Evolutionary conservation across 1,140 invertebrate genomes (phyloP).

Genomic region (Bombus picipes): DNA sequence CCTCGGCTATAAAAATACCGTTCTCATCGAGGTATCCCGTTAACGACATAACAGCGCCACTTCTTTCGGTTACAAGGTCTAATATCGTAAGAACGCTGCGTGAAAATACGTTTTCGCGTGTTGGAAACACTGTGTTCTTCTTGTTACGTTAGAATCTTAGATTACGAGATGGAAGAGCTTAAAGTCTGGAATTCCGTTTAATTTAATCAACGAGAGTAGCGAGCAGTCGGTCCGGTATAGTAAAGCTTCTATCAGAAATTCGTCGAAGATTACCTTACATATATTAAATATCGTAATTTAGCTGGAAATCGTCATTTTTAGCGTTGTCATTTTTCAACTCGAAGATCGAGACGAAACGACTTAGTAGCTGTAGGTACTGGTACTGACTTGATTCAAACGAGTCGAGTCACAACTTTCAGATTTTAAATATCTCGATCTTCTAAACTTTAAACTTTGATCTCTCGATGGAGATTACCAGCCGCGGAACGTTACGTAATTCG

Average conservation of each 20-base stretch:
- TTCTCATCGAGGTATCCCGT: conserved; percentile 33
- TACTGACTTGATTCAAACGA: neutral
- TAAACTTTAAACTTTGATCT: neutral
- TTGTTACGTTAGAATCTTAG: neutral
- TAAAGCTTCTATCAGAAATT: neutral
- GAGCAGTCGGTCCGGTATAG: no score
- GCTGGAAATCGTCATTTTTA: no score
- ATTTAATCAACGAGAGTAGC: neutral
- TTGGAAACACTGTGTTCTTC: neutral
- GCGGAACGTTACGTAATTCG: neutral
- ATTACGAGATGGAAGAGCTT: neutral
- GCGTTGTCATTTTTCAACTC: no score
- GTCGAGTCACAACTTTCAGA: neutral
- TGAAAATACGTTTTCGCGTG: neutral
- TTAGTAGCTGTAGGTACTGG: no score
- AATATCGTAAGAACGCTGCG: neutral
- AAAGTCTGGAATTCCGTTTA: neutral
- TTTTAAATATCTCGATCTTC: neutral
- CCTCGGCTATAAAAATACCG: conserved; percentile 15
- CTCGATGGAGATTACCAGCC: neutral
- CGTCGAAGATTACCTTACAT: neutral
- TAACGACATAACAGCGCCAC: conserved; percentile 17
- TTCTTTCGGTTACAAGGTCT: conserved; percentile 15
- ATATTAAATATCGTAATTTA: neutral
- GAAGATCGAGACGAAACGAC: neutral